Base-by-base conservation (phyloP, 2,888 invertebrate genomes). In the Yponomeuta sedellus region DNA sequence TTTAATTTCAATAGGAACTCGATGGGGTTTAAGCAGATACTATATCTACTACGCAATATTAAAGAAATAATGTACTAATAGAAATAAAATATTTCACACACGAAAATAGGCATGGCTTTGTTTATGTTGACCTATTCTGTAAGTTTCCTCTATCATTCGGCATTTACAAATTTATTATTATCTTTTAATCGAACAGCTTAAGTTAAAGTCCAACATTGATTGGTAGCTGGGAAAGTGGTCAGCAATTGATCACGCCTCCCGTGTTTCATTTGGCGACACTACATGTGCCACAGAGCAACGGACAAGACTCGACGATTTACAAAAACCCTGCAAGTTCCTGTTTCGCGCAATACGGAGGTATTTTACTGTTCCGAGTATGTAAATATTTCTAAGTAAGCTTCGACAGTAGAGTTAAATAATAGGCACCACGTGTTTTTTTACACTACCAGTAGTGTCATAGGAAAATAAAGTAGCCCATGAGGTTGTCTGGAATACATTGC, bases 161-260 rank as follows among this genome's bases (percentile, higher is more conserved):
- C 44, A 52, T 52, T 52, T 52, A 52, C 16, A 12, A 44, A 44
- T 52, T 52, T 52, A 61, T 6, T 62, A 39, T 67, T 59, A 66
- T 67, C 61, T 67, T 66, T 66, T 28, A 62, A 68, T 64, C 64
- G 57, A 65, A 66, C 62, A 67, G 65, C 66, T 61, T 65, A 66
- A 65, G 44, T 67, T 65, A 62, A 67, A 67, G 64, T 64, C 64
- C 20, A 66, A 66, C 61, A 66, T 66, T 68, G 64, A 68, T 68
- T 61, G 58, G 63, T 61, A 5, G 20, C n/a, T 72, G 74, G 74
- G 77, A 80, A 79, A 80, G 77, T 76, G 75, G 77, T 73, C 71
- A 67, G 64, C 64, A 77, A 79, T 79, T 77, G 74, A 69, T 69
- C 69, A 74, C 70, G 71, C 71, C 72, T 74, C 76, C 74, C 71